These are phyloP conservation scores for Zoanthus sansibaricus DNA, from an alignment of 92 coral and sea anemone genomes.

Conservation along the genomic window DNA sequence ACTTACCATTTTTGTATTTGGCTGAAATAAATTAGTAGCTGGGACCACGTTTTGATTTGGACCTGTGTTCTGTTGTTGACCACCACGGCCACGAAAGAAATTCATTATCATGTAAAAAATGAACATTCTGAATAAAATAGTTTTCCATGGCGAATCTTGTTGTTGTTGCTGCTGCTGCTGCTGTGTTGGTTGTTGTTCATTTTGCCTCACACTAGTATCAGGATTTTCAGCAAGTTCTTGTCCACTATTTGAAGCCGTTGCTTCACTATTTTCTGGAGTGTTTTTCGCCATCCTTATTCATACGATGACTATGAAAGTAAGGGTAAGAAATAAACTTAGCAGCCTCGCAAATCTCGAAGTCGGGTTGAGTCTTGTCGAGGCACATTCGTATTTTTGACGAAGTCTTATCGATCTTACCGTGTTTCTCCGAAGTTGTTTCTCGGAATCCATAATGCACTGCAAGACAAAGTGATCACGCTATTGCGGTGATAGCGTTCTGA, in stretches of 20 bases:
- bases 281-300: constrained; percentile 1
- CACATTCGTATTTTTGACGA: background rate
- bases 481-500: background rate
- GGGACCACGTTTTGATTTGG: constrained; percentile 44
- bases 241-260: background rate
- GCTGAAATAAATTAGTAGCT: constrained; percentile 82
- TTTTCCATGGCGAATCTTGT: constrained; percentile 95
- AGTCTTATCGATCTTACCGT: background rate
- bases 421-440: background rate
- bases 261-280: constrained; percentile 13
- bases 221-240: constrained; percentile 37
- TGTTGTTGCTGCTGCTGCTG: constrained; percentile 77
- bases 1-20: constrained; percentile 82
- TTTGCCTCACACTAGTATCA: constrained; percentile 66
- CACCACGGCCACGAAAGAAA: constrained; percentile 77
- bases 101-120: constrained; percentile 91
- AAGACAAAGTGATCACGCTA: background rate
- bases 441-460: constrained; percentile 12
- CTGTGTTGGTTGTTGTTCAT: constrained; percentile 44
- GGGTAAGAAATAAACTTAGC: background rate
- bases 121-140: constrained; percentile 86
- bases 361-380: background rate
- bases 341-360: background rate
- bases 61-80: constrained; percentile 67
- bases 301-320: background rate